Evolutionary conservation across 2,797 vertebrate species (phyloP), one percentile per base, ranked within the genome.

Genomic region (Atherinosoma microstoma): DNA sequence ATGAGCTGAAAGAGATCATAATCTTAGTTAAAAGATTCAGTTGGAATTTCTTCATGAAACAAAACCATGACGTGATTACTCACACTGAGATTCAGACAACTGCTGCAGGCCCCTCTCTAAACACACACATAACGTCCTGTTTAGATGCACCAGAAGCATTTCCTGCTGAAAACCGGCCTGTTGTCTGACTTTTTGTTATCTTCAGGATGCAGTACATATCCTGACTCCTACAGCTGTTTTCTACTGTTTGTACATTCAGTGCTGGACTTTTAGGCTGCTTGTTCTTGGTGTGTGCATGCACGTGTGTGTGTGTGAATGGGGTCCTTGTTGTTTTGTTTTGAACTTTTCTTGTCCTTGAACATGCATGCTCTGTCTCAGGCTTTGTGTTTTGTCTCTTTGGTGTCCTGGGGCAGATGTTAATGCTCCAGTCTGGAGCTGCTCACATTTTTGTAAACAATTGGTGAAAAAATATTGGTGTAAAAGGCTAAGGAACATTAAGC

Each of bases 191-290:
- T 20, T 47, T 3, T 27, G 36, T 71, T 88, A 87, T 89, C 86
- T 78, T 73, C 86, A 84, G 90, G 90, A 91, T 68, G 84, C 88
- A 89, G 82, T 1, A 2, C 4, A 10, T 60, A 87, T 88, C 84
- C 86, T 68, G 75, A n/a, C 2, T 35, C 64, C 42, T 49, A 4
- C 4, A 32, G 58, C 47, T 51, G 47, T 51, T 51, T 72, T 82
- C 79, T 80, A 58, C 73, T 70, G 1, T 9, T 10, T 65, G 15
- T 0, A 2, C 35, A 4, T 56, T 56, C 53, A 62, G 53, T 20
- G 42, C 42, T 18, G 40, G 56, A 71, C 42, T 29, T 32, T 18
- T 11, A 30, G 36, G 4, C 49, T 66, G 67, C 45, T 34, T 10
- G 11, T 71, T 58, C 36, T 36, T 27, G 1, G n/a, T 65, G 16